A percentile compares a stretch with the other conserved stretches of the same genome.
Conservation (phyloP, 2,113 vertebrate genomes). For the Ovis aries region DNA sequence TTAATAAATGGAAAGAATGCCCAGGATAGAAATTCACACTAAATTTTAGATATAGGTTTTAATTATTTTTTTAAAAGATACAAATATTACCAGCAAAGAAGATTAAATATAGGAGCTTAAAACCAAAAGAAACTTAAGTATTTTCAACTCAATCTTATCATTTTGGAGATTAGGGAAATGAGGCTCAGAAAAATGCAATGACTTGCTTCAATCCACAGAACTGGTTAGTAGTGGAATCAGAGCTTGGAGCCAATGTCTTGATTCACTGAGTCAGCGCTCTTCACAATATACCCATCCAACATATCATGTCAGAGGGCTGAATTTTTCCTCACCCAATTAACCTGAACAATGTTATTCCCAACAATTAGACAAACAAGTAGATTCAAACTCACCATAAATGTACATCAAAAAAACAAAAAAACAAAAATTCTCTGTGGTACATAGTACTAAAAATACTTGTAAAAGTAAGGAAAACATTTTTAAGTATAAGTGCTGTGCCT, state of each 20-base stretch:
- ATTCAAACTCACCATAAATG: background rate
- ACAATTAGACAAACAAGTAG: background rate
- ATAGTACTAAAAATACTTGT: background rate
- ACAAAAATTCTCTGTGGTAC: background rate
- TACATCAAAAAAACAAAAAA: background rate
- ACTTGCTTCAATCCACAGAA: background rate
- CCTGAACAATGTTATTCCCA: background rate
- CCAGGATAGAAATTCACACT: background rate
- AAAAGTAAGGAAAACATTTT: background rate
- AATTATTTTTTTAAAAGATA: background rate
- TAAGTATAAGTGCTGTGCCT: background rate
- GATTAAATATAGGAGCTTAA: background rate
- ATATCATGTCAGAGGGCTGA: background rate
- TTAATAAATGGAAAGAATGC: background rate
- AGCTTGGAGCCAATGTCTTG: background rate
- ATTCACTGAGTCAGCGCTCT: background rate
- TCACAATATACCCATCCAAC: background rate
- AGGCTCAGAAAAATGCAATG: background rate
- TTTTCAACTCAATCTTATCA: background rate
- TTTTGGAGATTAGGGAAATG: background rate
- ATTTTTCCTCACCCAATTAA: background rate
- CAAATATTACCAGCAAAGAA: background rate
- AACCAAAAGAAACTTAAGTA: background rate
- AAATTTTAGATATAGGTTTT: background rate
- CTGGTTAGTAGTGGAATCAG: background rate